Conservation (phyloP, 2,888 invertebrate species). For the Rutpela maculata region DNA sequence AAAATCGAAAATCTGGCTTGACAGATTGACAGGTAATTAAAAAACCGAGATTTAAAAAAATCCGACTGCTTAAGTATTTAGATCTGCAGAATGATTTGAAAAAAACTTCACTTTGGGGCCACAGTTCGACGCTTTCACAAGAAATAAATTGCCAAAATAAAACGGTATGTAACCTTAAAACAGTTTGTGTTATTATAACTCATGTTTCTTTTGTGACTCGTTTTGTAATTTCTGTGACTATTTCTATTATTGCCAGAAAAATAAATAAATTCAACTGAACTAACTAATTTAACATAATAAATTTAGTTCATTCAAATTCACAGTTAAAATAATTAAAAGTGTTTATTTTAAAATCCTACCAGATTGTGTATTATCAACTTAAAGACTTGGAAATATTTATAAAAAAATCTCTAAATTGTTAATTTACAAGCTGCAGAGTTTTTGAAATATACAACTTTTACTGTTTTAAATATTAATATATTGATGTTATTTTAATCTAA, state of each 20-base stretch:
- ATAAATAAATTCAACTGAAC: background rate
- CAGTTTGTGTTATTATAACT: background rate
- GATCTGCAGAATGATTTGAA: no score
- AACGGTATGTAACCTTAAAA: background rate
- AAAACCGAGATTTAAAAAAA: no score
- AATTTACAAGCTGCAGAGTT: background rate
- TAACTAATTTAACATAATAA: background rate
- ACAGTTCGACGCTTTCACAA: no score
- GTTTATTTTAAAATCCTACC: background rate
- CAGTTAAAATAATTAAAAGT: background rate
- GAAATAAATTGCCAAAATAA: no score
- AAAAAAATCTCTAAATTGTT: background rate
- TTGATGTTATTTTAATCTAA: background rate
- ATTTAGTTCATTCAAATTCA: background rate
- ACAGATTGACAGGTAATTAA: no score
- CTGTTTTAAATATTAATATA: background rate
- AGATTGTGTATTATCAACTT: background rate
- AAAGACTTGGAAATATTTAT: background rate
- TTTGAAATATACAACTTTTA: background rate
- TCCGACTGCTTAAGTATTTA: no score
- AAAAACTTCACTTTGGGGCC: no score
- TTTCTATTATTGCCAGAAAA: background rate
- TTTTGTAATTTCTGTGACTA: background rate
- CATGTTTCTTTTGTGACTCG: background rate
- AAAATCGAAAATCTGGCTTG: no score